Evolutionary conservation across 2,888 invertebrate genomes (phyloP).

Genomic region (Peribatodes rhomboidaria): DNA sequence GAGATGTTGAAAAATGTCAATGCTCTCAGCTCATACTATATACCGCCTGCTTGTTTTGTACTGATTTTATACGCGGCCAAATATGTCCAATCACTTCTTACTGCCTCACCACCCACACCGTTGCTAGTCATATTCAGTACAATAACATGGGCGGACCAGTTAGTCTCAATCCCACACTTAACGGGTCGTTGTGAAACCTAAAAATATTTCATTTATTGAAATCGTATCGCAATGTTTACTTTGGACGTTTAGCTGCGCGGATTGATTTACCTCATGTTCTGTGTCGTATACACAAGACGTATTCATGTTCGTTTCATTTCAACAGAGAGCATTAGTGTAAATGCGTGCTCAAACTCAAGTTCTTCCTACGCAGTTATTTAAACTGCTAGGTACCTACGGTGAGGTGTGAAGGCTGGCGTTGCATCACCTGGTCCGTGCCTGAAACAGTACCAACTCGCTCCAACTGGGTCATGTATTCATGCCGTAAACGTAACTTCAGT

Average conservation of each 20-base stretch:
- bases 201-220: conserved; percentile 66
- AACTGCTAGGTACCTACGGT: conserved; percentile 53
- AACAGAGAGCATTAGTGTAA: conserved; percentile 51
- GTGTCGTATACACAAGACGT: conserved; percentile 28
- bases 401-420: conserved; percentile 62
- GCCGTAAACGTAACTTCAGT: conserved; percentile 73
- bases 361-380: conserved; percentile 56
- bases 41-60: conserved; percentile 41
- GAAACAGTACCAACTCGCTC: conserved; percentile 70
- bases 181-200: conserved; percentile 62
- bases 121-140: conserved; percentile 45
- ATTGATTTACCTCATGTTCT: conserved; percentile 43
- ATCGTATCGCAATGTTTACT: conserved; percentile 53
- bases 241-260: conserved; percentile 48
- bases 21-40: conserved; percentile 24
- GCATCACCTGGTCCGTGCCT: conserved; percentile 68
- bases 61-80: conserved; percentile 52
- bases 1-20: conserved; percentile 32
- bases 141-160: conserved; percentile 74
- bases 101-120: conserved; percentile 64
- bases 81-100: conserved; percentile 61
- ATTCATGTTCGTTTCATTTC: conserved; percentile 44
- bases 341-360: conserved; percentile 44
- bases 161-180: conserved; percentile 65
- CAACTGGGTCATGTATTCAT: conserved; percentile 80